Conservation (phyloP, 2,888 invertebrate genomes). For the Diogma glabrata region DNA sequence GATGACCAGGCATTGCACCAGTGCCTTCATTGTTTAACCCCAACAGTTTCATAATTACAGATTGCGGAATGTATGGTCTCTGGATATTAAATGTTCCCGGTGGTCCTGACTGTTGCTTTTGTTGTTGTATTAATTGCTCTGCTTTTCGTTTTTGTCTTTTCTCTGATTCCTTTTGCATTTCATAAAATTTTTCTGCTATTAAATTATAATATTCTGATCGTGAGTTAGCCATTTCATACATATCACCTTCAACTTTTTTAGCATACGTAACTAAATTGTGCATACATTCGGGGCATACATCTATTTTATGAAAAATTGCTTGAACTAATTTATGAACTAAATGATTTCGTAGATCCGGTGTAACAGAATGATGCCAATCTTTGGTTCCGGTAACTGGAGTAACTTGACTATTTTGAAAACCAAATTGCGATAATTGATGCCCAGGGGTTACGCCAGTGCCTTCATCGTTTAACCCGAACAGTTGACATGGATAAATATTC, state of each 20-base stretch:
- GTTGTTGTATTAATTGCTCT: slow-evolving; percentile 47
- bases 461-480: slow-evolving; percentile 28
- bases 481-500: slow-evolving; percentile 30
- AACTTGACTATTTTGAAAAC: slow-evolving; percentile 47
- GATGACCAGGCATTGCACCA: too few species aligned
- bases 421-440: slow-evolving; percentile 20
- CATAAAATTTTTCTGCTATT: slow-evolving; percentile 97
- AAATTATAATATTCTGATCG: slow-evolving; percentile 97
- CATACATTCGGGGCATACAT: slow-evolving; percentile 96
- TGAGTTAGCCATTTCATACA: slow-evolving; percentile 98
- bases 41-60: too few species aligned
- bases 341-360: slow-evolving; percentile 94
- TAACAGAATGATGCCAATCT: slow-evolving; percentile 96
- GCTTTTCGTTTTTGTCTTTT: slow-evolving; percentile 86
- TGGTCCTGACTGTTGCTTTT: slow-evolving; percentile 35
- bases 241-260: slow-evolving; percentile 96
- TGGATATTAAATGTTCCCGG: too few species aligned
- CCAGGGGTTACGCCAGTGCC: slow-evolving; percentile 24
- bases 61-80: too few species aligned
- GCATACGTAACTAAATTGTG: slow-evolving; percentile 96
- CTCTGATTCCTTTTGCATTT: slow-evolving; percentile 96
- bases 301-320: slow-evolving; percentile 97
- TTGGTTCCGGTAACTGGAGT: slow-evolving; percentile 76
- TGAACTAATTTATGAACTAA: slow-evolving; percentile 98
- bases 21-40: too few species aligned